Conservation (phyloP, 2,113 vertebrate species). For the Willisornis vidua region DNA sequence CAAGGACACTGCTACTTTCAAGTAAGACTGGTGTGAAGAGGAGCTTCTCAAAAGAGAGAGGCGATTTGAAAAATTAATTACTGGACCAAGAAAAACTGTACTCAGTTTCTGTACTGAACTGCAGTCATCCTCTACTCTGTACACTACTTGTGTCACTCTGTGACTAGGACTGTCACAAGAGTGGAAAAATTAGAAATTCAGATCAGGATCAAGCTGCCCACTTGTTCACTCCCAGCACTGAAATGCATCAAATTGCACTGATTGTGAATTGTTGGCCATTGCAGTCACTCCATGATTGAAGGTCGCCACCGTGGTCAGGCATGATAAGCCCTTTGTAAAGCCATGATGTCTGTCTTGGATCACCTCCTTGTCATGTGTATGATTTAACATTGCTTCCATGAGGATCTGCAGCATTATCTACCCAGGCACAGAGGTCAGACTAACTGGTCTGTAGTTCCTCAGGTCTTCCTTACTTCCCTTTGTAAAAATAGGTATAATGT, state of each 20-base stretch:
- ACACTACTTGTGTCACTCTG: background rate
- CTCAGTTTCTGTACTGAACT: background rate
- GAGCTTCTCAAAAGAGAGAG: background rate
- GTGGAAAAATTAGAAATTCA: background rate
- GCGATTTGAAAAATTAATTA: background rate
- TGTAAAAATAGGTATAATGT: background rate
- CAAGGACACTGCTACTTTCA: background rate
- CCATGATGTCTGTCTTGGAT: background rate
- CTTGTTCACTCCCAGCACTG: background rate
- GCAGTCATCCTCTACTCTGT: background rate
- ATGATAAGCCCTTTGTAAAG: background rate
- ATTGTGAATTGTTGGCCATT: background rate
- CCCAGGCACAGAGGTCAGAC: background rate
- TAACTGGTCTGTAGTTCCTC: background rate
- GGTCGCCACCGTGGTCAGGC: background rate
- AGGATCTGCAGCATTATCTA: background rate
- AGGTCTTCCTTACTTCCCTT: background rate
- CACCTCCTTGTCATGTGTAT: background rate
- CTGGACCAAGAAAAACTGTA: background rate
- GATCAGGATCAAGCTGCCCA: background rate
- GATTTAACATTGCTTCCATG: background rate
- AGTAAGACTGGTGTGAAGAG: background rate
- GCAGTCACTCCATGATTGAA: background rate
- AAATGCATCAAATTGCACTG: accelerated
- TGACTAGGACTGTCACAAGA: background rate